Conservation (phyloP, 2,797 vertebrate species). For the Hippocampus kuda region DNA sequence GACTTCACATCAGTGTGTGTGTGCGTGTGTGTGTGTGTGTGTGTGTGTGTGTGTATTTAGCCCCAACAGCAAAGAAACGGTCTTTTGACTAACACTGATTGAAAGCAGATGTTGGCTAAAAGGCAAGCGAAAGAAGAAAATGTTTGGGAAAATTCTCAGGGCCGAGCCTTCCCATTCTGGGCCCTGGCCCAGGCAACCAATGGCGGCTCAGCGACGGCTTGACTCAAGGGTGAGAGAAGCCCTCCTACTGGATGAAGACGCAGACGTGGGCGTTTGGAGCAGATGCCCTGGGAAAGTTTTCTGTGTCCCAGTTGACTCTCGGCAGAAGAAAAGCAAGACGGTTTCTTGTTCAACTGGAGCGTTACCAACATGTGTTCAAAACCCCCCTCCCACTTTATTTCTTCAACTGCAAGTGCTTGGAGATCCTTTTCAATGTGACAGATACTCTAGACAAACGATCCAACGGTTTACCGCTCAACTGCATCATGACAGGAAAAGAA, state of each 20-base stretch:
- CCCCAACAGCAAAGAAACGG: constrained; percentile 54
- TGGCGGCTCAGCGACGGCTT: constrained; percentile 34
- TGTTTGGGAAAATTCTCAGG: constrained; percentile 77
- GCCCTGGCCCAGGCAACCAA: constrained; percentile 64
- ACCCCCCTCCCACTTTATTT: constrained; percentile 36
- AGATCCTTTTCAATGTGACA: constrained; percentile 15
- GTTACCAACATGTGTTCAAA: constrained; percentile 64
- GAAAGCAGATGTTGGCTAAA: constrained; percentile 76
- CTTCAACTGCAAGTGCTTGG: background rate
- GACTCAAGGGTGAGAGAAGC: constrained; percentile 44
- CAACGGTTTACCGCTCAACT: constrained; percentile 7
- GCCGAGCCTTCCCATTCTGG: constrained; percentile 67
- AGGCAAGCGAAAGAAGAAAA: constrained; percentile 61
- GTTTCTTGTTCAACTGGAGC: constrained; percentile 68
- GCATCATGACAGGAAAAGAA: constrained; percentile 12
- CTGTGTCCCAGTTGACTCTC: constrained; percentile 67
- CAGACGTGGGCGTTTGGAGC: constrained; percentile 69
- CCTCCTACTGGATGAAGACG: constrained; percentile 53
- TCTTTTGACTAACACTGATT: constrained; percentile 65
- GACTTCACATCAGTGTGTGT: constrained; percentile 1
- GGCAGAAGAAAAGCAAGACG: constrained; percentile 70
- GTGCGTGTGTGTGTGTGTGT: constrained; percentile 19
- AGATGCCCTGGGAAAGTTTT: constrained; percentile 81
- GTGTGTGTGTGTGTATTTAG: constrained; percentile 31
- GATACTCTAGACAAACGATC: constrained; percentile 4